Percentiles rank a stretch among this genome's conserved stretches.
These are phyloP conservation scores for Brachypalpus laphriformis DNA, from an alignment of 2,888 invertebrate species.

Conservation along the genomic window DNA sequence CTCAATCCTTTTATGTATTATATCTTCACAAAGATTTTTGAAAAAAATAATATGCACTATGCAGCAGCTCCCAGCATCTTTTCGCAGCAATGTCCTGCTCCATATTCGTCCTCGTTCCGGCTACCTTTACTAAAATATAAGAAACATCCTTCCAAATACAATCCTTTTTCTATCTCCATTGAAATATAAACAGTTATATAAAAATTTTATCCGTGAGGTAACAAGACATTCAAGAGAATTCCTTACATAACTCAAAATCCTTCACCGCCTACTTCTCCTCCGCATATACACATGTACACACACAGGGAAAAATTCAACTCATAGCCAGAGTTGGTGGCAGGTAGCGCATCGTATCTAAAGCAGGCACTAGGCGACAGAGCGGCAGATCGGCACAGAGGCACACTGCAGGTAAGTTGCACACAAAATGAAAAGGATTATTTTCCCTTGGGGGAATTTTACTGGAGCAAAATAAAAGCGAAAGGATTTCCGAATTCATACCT, in stretches of 20 bases:
- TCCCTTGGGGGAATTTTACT: slow-evolving; percentile 72
- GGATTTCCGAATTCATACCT: slow-evolving; percentile 73
- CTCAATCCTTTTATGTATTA: slow-evolving; percentile 66
- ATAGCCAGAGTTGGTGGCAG: slow-evolving; percentile 48
- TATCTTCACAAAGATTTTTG: slow-evolving; percentile 48
- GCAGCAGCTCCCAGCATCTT: slow-evolving; percentile 16
- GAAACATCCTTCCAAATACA: slow-evolving; percentile 66
- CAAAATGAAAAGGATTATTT: slow-evolving; percentile 73
- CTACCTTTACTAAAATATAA: slow-evolving; percentile 24
- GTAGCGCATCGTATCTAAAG: slow-evolving; percentile 39
- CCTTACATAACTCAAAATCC: slow-evolving; percentile 73
- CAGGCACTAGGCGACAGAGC: slow-evolving; percentile 4
- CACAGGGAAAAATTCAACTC: slow-evolving; percentile 27
- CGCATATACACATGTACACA: neutral
- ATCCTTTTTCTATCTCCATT: slow-evolving; percentile 64
- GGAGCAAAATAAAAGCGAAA: slow-evolving; percentile 72
- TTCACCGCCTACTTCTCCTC: slow-evolving; percentile 41
- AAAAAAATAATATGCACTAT: slow-evolving; percentile 19
- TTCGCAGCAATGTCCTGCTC: slow-evolving; percentile 27
- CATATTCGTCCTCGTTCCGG: slow-evolving; percentile 33
- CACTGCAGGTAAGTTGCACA: slow-evolving; percentile 71
- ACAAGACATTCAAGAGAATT: slow-evolving; percentile 72
- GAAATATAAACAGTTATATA: slow-evolving; percentile 69
- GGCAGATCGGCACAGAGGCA: slow-evolving; percentile 38
- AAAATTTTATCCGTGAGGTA: slow-evolving; percentile 71